Percentiles rank a stretch among this genome's conserved stretches.
Evolutionary conservation across 2,888 invertebrate species (phyloP).

Genomic region (Athrips mouffetella): DNA sequence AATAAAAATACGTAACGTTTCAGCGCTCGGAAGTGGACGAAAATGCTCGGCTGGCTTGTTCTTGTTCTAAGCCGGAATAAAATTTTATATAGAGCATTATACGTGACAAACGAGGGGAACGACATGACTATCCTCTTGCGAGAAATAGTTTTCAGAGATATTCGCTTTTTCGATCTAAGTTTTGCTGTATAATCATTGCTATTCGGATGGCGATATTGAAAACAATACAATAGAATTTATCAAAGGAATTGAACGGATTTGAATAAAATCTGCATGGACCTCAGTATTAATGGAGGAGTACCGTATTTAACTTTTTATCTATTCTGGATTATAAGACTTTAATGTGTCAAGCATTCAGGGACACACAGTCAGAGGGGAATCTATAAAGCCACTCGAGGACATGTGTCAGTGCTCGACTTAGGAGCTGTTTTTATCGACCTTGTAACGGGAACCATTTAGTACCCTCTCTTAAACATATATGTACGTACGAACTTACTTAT

Average conservation of each 20-base stretch:
- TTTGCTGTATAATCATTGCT: conserved; percentile 3
- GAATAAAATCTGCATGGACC: not conserved
- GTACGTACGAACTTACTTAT: too few relatives aligned
- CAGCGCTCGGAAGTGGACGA: conserved; percentile 46
- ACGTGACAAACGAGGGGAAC: conserved; percentile 60
- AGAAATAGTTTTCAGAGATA: conserved; percentile 39
- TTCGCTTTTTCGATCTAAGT: conserved; percentile 29
- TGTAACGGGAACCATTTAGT: conserved; percentile 3
- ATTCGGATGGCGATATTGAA: not conserved
- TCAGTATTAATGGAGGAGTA: not conserved
- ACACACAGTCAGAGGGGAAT: conserved; percentile 36
- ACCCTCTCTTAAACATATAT: not conserved
- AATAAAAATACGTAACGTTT: conserved; percentile 46
- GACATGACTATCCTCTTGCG: conserved; percentile 53
- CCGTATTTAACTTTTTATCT: conserved; percentile 6
- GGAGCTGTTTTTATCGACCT: conserved; percentile 43
- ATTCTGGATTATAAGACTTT: conserved; percentile 33
- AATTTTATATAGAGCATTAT: conserved; percentile 64
- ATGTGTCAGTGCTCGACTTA: conserved; percentile 48
- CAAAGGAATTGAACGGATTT: not conserved
- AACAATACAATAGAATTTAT: not conserved
- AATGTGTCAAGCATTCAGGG: conserved; percentile 38
- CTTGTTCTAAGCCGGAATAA: conserved; percentile 57
- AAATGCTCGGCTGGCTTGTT: conserved; percentile 46
- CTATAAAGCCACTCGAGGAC: conserved; percentile 55